phyloP scores from a whole-genome alignment of 2,797 vertebrate genomes.

The Cephalopachus bancanus region DNA sequence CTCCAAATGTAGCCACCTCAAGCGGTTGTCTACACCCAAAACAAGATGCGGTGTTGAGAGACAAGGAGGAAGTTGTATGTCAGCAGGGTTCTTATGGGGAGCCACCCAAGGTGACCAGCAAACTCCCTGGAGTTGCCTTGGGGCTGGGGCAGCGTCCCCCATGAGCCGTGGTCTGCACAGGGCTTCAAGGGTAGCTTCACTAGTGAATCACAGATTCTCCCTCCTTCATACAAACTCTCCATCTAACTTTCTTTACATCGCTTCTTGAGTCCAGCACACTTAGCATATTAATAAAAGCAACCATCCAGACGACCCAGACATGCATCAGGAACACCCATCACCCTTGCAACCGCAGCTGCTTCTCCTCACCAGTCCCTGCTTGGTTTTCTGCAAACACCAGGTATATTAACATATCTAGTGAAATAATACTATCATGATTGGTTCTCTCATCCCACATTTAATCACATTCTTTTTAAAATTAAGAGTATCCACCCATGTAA shows the following conservation, averaged over 20 bases:
- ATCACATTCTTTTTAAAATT: not conserved
- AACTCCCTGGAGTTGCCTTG: not conserved
- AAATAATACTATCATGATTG: not conserved
- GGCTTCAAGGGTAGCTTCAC: not conserved
- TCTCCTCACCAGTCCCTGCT: not conserved
- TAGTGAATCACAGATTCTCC: not conserved
- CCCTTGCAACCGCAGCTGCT: accelerated
- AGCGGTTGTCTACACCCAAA: accelerated
- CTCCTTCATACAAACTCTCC: not conserved
- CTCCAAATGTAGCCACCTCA: not conserved
- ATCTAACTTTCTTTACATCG: not conserved
- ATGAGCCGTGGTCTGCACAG: accelerated
- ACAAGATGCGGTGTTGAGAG: not conserved
- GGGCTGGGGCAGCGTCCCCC: not conserved
- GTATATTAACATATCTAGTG: not conserved
- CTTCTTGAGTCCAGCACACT: not conserved
- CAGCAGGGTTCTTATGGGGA: not conserved
- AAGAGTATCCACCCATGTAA: not conserved
- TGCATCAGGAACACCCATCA: accelerated
- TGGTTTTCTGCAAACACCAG: not conserved
- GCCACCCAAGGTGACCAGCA: not conserved
- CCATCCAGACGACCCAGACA: accelerated
- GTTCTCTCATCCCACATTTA: not conserved
- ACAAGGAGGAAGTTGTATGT: not conserved
- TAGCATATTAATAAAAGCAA: not conserved